Conservation (phyloP, 30 jellyfish, hydroid and myxozoan species). For the Catostylus mosaicus region DNA sequence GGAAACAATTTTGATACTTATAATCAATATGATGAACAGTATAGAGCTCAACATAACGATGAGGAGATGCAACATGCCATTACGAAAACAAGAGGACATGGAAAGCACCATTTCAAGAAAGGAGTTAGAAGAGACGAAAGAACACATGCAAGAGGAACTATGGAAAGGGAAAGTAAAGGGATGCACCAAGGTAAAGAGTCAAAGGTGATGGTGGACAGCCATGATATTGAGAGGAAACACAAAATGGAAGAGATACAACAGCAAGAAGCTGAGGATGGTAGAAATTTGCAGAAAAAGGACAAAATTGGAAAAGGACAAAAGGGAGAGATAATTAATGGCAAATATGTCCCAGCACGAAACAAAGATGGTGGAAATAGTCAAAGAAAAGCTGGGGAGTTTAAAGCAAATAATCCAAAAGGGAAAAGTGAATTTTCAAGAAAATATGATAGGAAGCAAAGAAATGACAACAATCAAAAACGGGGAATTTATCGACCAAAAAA, state of each 20-base stretch:
- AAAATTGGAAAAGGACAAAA: background rate
- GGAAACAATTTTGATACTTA: no score
- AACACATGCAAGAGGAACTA: background rate
- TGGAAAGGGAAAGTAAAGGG: background rate
- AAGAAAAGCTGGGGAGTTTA: background rate
- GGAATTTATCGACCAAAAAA: background rate
- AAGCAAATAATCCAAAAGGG: background rate
- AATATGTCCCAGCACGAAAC: constrained; percentile 2
- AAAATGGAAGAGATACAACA: background rate
- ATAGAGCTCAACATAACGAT: background rate
- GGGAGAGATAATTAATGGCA: constrained; percentile 15
- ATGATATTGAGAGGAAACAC: background rate
- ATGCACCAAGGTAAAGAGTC: background rate
- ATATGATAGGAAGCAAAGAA: background rate
- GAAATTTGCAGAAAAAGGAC: background rate
- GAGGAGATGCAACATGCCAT: background rate
- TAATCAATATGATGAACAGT: no score
- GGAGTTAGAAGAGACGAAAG: background rate
- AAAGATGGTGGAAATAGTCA: background rate
- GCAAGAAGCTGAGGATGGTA: background rate
- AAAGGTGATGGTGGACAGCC: background rate
- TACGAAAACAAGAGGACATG: background rate
- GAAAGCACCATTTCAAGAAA: background rate
- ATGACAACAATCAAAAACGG: background rate
- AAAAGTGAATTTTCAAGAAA: background rate